phyloP scores from a whole-genome alignment of 2,888 invertebrate species.

The Nemotelus pantherinus region DNA sequence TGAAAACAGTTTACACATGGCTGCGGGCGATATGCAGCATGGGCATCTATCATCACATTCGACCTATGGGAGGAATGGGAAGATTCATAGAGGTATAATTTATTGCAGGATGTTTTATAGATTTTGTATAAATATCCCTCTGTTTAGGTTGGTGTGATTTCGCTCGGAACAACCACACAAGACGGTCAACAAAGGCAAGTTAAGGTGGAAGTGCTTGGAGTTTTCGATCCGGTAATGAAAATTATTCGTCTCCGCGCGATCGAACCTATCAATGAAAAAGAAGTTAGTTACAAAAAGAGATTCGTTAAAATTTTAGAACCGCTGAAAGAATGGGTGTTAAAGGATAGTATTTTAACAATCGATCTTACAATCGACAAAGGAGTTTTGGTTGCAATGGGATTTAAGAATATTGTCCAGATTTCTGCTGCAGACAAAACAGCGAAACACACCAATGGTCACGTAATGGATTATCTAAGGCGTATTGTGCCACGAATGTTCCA shows the following conservation, averaged over 20 bases:
- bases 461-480: slow-evolving; percentile 87
- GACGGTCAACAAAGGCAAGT: slow-evolving; percentile 80
- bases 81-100: slow-evolving; percentile 71
- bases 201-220: slow-evolving; percentile 87
- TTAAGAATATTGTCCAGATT: slow-evolving; percentile 77
- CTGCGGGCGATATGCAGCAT: slow-evolving; percentile 81
- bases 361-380: slow-evolving; percentile 86
- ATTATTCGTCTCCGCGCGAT: slow-evolving; percentile 82
- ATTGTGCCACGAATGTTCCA: slow-evolving; percentile 92
- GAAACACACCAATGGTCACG: slow-evolving; percentile 74
- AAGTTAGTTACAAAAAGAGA: slow-evolving; percentile 81
- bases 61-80: slow-evolving; percentile 76
- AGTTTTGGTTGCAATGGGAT: slow-evolving; percentile 81
- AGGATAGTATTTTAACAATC: slow-evolving; percentile 79
- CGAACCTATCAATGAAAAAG: slow-evolving; percentile 81
- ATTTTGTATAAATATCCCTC: neutral
- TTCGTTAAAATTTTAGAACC: slow-evolving; percentile 86
- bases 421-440: slow-evolving; percentile 63
- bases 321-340: slow-evolving; percentile 80
- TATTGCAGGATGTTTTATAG: neutral
- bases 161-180: slow-evolving; percentile 85
- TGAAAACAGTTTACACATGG: slow-evolving; percentile 75
- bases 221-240: slow-evolving; percentile 79
- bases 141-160: slow-evolving; percentile 78
- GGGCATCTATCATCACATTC: slow-evolving; percentile 80